Evolutionary conservation across 1,140 invertebrate genomes (phyloP).

Genomic region (Drosophila seguyi): DNA sequence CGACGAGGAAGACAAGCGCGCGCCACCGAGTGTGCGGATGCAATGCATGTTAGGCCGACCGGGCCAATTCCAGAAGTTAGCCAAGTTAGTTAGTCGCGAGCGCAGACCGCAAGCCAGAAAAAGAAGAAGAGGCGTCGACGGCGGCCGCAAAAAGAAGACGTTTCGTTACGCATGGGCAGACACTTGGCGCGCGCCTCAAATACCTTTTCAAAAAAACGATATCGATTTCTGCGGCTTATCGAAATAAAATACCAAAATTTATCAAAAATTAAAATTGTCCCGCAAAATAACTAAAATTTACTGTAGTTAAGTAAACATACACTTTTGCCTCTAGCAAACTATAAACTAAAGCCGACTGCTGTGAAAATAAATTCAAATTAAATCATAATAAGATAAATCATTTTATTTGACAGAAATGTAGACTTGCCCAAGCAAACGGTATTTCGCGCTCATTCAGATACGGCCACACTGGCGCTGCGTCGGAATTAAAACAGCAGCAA

Average conservation of each 20-base stretch:
- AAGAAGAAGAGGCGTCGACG: constrained; percentile 29
- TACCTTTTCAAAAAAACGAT: not conserved
- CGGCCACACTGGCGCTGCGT: constrained; percentile 3
- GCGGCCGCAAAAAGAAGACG: constrained; percentile 8
- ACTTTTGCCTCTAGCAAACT: no score
- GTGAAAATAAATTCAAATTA: not conserved
- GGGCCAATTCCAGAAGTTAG: constrained; percentile 61
- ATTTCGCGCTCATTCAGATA: not conserved
- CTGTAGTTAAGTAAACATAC: rapidly evolving
- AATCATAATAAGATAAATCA: not conserved
- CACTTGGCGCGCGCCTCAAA: constrained; percentile 2
- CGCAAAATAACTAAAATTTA: no score
- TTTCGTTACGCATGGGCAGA: constrained; percentile 35
- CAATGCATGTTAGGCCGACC: constrained; percentile 52
- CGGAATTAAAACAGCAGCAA: not conserved
- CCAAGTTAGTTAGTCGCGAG: constrained; percentile 52
- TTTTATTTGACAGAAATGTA: not conserved
- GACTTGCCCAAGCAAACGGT: not conserved
- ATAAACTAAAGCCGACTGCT: not conserved
- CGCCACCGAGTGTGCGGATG: constrained; percentile 75
- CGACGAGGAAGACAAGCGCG: constrained; percentile 63
- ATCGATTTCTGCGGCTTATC: not conserved
- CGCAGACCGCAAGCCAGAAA: constrained; percentile 60
- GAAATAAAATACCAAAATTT: not conserved
- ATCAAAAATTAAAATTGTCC: no score